These are phyloP conservation scores for Thomomys bottae DNA, from an alignment of 2,113 vertebrate species.

Conservation along the genomic window DNA sequence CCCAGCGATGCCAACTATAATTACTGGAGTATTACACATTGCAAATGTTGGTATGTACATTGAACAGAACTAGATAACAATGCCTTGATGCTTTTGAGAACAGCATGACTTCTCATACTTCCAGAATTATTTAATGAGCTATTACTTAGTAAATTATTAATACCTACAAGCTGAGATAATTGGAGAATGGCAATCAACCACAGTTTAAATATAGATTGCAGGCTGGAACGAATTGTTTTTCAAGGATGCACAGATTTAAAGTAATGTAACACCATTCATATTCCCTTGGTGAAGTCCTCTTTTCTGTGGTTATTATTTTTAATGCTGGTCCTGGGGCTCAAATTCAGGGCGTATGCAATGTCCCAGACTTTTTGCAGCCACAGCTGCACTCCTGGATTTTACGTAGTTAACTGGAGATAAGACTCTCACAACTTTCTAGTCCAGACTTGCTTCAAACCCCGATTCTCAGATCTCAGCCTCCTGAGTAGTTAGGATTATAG, in stretches of 20 bases:
- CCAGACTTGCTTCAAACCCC: too few species aligned
- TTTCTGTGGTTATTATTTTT: too few species aligned
- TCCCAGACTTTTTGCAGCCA: too few species aligned
- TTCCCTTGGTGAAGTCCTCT: too few species aligned
- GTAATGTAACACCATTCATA: neutral
- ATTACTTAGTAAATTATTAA: neutral
- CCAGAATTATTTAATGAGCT: neutral
- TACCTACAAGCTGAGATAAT: neutral
- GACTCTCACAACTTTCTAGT: too few species aligned
- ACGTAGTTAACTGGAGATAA: too few species aligned
- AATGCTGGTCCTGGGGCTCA: too few species aligned
- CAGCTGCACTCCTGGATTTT: too few species aligned
- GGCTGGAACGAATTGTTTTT: slow-evolving; percentile 14
- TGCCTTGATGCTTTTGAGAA: neutral
- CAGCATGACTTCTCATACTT: neutral
- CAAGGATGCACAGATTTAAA: neutral
- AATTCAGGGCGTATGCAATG: too few species aligned
- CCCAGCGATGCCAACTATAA: neutral
- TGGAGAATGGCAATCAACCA: slow-evolving; percentile 19
- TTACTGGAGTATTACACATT: slow-evolving; percentile 79
- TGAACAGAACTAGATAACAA: neutral
- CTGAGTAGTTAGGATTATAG: too few species aligned
- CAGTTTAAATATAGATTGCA: slow-evolving; percentile 14
- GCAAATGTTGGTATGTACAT: slow-evolving; percentile 81
- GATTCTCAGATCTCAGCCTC: too few species aligned